Conservation (phyloP, 1,140 invertebrate species). For the Drosophila setifemur region DNA sequence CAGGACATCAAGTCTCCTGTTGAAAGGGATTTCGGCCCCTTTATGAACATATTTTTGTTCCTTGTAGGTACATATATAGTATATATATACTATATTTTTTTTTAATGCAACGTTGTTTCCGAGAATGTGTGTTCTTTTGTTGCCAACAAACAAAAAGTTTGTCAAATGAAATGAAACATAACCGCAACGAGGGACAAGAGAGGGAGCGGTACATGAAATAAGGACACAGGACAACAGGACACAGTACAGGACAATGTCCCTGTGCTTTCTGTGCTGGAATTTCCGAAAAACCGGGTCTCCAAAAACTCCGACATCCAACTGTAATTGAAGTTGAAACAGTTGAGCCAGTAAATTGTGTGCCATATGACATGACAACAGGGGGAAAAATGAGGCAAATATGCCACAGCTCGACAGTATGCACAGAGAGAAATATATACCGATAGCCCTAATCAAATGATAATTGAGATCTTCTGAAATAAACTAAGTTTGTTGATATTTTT, state of each 20-base stretch:
- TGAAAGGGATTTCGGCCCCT: background rate
- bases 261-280: too few species aligned
- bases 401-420: background rate
- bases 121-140: background rate
- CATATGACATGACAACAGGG: slow-evolving; percentile 30
- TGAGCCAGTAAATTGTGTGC: slow-evolving; percentile 55
- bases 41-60: background rate
- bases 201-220: background rate
- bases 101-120: background rate
- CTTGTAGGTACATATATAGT: too few species aligned
- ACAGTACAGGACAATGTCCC: background rate
- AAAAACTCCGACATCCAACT: slow-evolving; percentile 24
- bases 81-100: background rate
- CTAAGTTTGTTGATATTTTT: too few species aligned
- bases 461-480: too few species aligned
- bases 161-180: slow-evolving; percentile 49
- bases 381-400: slow-evolving; percentile 14
- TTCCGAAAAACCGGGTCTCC: slow-evolving; percentile 1
- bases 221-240: too few species aligned
- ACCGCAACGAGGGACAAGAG: slow-evolving; percentile 2
- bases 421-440: too few species aligned
- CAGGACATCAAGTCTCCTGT: background rate
- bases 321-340: slow-evolving; percentile 59
- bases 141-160: slow-evolving; percentile 44
- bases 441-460: too few species aligned